Base-by-base conservation (phyloP, 2,797 vertebrate species). In the Champsocephalus esox region DNA sequence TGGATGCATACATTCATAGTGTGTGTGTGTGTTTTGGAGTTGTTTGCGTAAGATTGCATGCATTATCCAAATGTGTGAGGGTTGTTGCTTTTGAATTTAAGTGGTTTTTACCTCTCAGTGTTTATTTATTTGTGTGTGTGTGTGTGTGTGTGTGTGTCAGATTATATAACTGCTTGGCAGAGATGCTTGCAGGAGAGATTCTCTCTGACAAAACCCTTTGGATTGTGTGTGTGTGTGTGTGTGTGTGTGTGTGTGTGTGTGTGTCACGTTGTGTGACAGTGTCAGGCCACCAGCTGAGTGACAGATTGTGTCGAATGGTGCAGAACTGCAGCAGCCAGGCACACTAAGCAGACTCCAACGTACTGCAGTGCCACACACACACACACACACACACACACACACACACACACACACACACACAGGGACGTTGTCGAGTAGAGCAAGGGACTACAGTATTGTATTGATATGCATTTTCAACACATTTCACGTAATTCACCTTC, bases 281-380 rank as follows among this genome's bases (percentile, higher is more conserved):
- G 71, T 72, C 21, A 46, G 67, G 74, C 70, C 70, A 84, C 70
- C 79, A 79, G 66, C 82, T 85, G 84, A 84, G 83, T 88, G 80
- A 83, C 86, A 56, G 83, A 90, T 73, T 45, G 45, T 73, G 76
- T 60, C 75, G 79, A 88, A 70, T 81, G 73, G 79, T 83, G 85
- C 73, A 77, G 77, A 81, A 84, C 79, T 81, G 79, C 75, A 81
- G 81, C 79, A 80, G 72, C 57, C 68, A 32, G 4, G 63, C 79
- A 73, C 60, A 80, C 72, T 79, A 70, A 83, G 80, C 86, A 79
- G 60, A 69, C 54, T 71, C 79, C 69, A 76, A 84, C 77, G 80
- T 54, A 77, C 75, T 74, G 70, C 21, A 8, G 76, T 63, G 28
- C 5, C 46, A 59, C 55, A 65, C 21, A 28, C 50, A 59, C 55